These are phyloP conservation scores for Drosophila auraria DNA, from an alignment of 1,140 invertebrate species.

Conservation along the genomic window DNA sequence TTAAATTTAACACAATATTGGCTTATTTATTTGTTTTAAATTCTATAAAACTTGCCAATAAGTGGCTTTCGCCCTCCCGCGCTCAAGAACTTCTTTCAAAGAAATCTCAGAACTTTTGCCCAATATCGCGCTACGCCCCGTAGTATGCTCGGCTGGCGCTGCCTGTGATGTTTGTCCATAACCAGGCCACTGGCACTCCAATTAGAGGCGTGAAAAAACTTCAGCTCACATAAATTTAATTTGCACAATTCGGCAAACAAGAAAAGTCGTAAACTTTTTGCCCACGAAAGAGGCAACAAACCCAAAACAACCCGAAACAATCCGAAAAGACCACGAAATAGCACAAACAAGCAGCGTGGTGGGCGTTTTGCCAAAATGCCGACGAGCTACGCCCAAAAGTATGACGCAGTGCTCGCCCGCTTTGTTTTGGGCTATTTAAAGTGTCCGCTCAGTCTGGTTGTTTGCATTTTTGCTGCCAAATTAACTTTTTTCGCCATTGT, in stretches of 20 bases:
- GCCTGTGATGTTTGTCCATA: slow-evolving; percentile 45
- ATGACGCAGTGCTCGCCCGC: slow-evolving; percentile 68
- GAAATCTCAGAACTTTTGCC: slow-evolving; percentile 45
- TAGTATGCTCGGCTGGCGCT: slow-evolving; percentile 4
- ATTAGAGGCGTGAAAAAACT: slow-evolving; percentile 77
- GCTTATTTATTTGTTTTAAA: slow-evolving; percentile 21
- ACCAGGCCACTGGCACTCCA: slow-evolving; percentile 68
- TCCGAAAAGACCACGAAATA: slow-evolving; percentile 37
- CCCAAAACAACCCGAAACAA: slow-evolving; percentile 36
- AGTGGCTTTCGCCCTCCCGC: slow-evolving; percentile 15
- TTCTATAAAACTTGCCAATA: slow-evolving; percentile 15
- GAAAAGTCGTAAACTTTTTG: slow-evolving; percentile 77
- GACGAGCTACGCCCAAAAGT: slow-evolving; percentile 63
- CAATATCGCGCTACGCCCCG: slow-evolving; percentile 46
- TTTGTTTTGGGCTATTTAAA: slow-evolving; percentile 67
- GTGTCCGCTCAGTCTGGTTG: slow-evolving; percentile 71
- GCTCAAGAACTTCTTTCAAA: slow-evolving; percentile 32
- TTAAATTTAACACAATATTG: slow-evolving; percentile 24
- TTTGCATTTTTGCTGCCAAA: slow-evolving; percentile 80
- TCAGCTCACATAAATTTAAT: slow-evolving; percentile 77
- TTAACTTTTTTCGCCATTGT: slow-evolving; percentile 81
- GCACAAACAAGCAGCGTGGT: slow-evolving; percentile 50
- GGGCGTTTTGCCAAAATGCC: slow-evolving; percentile 54
- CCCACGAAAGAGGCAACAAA: slow-evolving; percentile 48
- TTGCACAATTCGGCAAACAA: slow-evolving; percentile 78